phyloP scores from a whole-genome alignment of 2,113 vertebrate genomes.

The Daboia siamensis region DNA sequence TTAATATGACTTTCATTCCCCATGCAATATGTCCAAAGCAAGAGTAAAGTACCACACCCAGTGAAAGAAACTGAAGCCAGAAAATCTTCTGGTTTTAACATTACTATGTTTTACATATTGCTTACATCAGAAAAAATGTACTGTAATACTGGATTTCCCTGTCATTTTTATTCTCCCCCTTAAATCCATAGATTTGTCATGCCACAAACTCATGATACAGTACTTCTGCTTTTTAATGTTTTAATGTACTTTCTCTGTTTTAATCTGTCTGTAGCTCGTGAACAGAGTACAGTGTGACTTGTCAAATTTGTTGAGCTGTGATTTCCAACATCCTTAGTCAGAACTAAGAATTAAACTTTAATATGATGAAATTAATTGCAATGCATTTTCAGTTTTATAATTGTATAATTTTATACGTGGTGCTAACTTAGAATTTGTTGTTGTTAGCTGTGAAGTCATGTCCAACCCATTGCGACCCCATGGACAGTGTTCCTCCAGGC shows the following conservation, averaged over 20 bases:
- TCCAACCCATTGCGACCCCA: too few relatives aligned
- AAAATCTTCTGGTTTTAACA: slow-evolving; percentile 2
- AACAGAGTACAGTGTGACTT: background rate
- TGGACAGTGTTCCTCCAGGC: too few relatives aligned
- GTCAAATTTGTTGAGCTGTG: background rate
- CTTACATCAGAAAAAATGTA: accelerated
- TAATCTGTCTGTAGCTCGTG: background rate
- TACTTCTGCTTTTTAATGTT: background rate
- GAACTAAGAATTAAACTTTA: background rate
- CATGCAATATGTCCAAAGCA: background rate
- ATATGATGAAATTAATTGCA: background rate
- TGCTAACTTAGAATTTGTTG: background rate
- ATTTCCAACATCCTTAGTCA: background rate
- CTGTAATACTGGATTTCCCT: background rate
- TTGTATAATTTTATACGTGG: background rate
- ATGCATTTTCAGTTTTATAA: background rate
- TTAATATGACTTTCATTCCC: background rate
- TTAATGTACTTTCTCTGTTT: background rate
- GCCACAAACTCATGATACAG: background rate
- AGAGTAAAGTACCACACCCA: background rate
- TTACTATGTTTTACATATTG: slow-evolving; percentile 11
- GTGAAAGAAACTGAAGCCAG: background rate
- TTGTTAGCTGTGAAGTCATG: too few relatives aligned
- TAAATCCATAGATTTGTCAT: background rate
- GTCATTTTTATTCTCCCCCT: background rate